phyloP scores from a whole-genome alignment of 2,888 invertebrate species.

The Cremastobaeus sp. region DNA sequence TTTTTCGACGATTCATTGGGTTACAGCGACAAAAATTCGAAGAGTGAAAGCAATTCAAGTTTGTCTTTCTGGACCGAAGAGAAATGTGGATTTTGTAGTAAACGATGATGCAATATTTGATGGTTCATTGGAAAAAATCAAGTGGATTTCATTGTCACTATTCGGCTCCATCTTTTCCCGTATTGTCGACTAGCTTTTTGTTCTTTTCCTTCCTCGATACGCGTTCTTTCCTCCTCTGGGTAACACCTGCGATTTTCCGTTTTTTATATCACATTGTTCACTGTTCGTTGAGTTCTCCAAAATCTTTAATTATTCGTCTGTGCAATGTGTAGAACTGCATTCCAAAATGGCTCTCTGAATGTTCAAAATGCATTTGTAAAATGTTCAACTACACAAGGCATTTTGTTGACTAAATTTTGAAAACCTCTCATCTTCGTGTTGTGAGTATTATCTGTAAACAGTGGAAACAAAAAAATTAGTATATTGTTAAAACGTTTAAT shows the following conservation, averaged over 20 bases:
- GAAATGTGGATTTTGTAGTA: conserved; percentile 65
- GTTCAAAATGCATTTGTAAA: conserved; percentile 44
- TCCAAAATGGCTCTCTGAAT: conserved; percentile 16
- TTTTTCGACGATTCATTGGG: conserved; percentile 65
- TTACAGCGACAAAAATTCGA: conserved; percentile 14
- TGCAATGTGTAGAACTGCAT: conserved; percentile 7
- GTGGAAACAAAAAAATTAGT: conserved; percentile 57
- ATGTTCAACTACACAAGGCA: conserved; percentile 62
- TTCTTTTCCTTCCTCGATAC: not conserved
- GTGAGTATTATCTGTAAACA: conserved; percentile 73
- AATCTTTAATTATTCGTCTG: conserved; percentile 1
- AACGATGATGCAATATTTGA: conserved; percentile 51
- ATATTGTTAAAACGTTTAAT: conserved; percentile 3
- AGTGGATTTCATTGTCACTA: conserved; percentile 19
- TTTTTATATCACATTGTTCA: conserved; percentile 46
- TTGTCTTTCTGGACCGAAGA: conserved; percentile 66
- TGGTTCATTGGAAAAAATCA: conserved; percentile 33
- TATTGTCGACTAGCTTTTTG: conserved; percentile 3
- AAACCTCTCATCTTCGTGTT: conserved; percentile 69
- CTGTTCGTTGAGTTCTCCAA: conserved; percentile 34
- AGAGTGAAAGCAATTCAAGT: conserved; percentile 62
- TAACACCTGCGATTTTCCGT: not conserved
- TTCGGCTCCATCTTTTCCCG: conserved; percentile 58
- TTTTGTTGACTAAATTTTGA: conserved; percentile 66
- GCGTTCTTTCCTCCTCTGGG: not conserved